Percentiles rank a stretch among this genome's conserved stretches.
phyloP scores from a whole-genome alignment of 2,888 invertebrate species.

The Oscheius sp. region DNA sequence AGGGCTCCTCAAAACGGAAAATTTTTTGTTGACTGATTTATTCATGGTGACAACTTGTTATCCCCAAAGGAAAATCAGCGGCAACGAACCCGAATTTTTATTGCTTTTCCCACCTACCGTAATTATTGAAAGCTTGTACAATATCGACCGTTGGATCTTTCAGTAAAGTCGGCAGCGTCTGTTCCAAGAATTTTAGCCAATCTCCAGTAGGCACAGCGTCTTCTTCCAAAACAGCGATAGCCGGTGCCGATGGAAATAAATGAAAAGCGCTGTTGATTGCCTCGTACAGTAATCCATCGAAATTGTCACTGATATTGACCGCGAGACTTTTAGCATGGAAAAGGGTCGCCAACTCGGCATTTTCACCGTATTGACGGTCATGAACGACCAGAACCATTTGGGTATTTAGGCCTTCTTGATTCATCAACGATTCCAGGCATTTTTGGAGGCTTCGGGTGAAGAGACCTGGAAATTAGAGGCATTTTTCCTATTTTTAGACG shows the following conservation, averaged over 20 bases:
- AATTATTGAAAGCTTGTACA: constrained; percentile 55
- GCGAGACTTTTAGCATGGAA: constrained; percentile 74
- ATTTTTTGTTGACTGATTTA: too few relatives aligned
- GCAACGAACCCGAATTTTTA: constrained; percentile 1
- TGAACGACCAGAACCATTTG: constrained; percentile 74
- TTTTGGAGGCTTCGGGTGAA: constrained; percentile 73
- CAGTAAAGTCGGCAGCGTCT: constrained; percentile 41
- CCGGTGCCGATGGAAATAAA: constrained; percentile 53
- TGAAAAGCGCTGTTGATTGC: constrained; percentile 50
- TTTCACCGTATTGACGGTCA: constrained; percentile 74
- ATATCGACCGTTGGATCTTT: constrained; percentile 42
- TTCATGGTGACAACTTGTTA: too few relatives aligned
- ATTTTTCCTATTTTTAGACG: too few relatives aligned
- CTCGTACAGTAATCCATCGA: constrained; percentile 34
- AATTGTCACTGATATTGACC: constrained; percentile 69
- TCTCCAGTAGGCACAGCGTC: constrained; percentile 51
- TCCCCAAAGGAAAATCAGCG: not conserved
- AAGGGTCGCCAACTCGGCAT: constrained; percentile 73
- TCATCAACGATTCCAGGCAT: constrained; percentile 76
- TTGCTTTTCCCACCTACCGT: constrained; percentile 42
- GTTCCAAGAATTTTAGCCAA: constrained; percentile 52
- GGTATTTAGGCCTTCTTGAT: constrained; percentile 77
- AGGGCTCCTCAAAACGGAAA: too few relatives aligned
- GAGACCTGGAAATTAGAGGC: constrained; percentile 73
- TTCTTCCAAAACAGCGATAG: constrained; percentile 56